phyloP scores from a whole-genome alignment of 2,888 invertebrate genomes.

The Didymodactylos carnosus region DNA sequence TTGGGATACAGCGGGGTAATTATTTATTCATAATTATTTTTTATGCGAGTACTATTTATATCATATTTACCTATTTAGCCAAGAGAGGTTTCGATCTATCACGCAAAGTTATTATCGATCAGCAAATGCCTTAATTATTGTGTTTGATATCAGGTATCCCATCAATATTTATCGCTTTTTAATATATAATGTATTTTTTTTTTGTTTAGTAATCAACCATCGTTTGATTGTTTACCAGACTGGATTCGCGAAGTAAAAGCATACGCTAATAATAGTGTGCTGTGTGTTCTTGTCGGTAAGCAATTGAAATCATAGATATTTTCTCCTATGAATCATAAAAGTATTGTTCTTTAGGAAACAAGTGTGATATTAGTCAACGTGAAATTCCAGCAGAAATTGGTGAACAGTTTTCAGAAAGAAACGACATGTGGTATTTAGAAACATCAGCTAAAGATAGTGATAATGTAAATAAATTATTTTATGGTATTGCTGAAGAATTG shows the following conservation, averaged over 20 bases:
- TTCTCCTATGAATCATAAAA: neutral
- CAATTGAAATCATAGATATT: slow-evolving; percentile 17
- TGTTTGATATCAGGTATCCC: slow-evolving; percentile 91
- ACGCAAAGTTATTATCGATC: slow-evolving; percentile 93
- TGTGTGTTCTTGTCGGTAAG: slow-evolving; percentile 76
- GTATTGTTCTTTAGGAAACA: slow-evolving; percentile 50
- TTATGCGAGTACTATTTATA: neutral
- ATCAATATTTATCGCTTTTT: no score
- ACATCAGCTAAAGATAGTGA: slow-evolving; percentile 94
- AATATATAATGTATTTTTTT: no score
- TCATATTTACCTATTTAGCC: slow-evolving; percentile 44
- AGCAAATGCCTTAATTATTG: slow-evolving; percentile 83
- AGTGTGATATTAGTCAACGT: slow-evolving; percentile 74
- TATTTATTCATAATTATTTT: neutral
- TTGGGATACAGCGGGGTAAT: slow-evolving; percentile 72
- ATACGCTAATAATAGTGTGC: slow-evolving; percentile 79
- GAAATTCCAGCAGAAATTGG: slow-evolving; percentile 86
- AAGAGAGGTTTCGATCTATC: slow-evolving; percentile 79
- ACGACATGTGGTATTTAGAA: slow-evolving; percentile 80
- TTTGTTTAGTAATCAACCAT: slow-evolving; percentile 90
- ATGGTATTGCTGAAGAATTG: slow-evolving; percentile 72
- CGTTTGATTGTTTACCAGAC: slow-evolving; percentile 84
- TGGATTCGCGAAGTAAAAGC: slow-evolving; percentile 93
- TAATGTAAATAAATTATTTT: slow-evolving; percentile 82
- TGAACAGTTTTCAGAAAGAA: slow-evolving; percentile 73